Evolutionary conservation across 1,140 invertebrate genomes (phyloP), one percentile per base, ranked within the genome.

Genomic region (Hypothenemus hampei): DNA sequence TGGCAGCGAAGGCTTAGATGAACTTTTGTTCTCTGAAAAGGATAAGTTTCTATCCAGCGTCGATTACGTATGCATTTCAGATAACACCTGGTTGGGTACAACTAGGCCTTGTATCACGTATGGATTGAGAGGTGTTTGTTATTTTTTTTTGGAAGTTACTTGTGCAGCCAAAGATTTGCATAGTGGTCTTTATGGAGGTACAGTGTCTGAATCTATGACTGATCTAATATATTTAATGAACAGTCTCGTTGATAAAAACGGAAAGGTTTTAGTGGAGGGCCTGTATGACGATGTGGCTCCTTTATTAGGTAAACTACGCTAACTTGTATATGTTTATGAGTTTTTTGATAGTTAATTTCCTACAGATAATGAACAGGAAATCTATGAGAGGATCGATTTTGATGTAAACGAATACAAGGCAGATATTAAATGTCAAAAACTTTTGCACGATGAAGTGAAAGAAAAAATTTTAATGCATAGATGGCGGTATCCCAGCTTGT

Each of bases 21-120:
- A 91, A 3, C 72, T 97, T 11, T 74, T 99, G 1, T 75, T 81
- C 58, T 69, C 81, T 4, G 76, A 79, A 59, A 92, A 92, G 70
- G 73, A 78, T 57, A 80, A 79, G n/a, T 98, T 97, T 70, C 78
- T 98, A 10, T 78, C 82, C 49, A 80, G 83, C 69, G 83, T 95
- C 0, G 95, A 98, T 72, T 97, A 84, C 76, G 91, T 97, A 23
- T 98, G 94, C 70, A 98, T 99, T 66, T 97, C 94, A 29, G 97
- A 99, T 69, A 99, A 98, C 75, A 99, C 98, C 68, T 99, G 96
- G 97, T 72, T 99, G 15, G 96, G 96, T 5, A 97, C 88, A 31
- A 87, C 84, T 8, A 96, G 95, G 69, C 97, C 97, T 0, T 99
- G 96, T 70, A 81, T 99, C 24, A 98, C 95, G 1, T 98, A 98